A percentile compares a stretch with the other conserved stretches of the same genome.
These are phyloP conservation scores for Cataglyphis altisquamis DNA, from an alignment of 2,888 invertebrate genomes.

Conservation along the genomic window DNA sequence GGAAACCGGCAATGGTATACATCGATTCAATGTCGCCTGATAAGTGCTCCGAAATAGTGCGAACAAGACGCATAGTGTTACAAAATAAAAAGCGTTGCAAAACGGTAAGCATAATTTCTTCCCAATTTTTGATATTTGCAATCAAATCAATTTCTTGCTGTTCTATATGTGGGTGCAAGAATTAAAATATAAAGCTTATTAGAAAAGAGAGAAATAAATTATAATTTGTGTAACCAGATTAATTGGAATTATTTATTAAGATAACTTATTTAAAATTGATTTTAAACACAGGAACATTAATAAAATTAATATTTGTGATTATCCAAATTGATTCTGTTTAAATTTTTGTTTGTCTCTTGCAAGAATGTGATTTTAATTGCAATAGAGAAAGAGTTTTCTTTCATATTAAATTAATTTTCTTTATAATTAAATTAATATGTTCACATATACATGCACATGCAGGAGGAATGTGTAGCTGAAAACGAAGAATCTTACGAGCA, in stretches of 20 bases:
- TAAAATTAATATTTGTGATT: neutral
- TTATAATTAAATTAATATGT: constrained; percentile 31
- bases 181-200: neutral
- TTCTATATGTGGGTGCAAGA: neutral
- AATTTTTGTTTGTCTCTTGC: neutral
- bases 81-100: constrained; percentile 23
- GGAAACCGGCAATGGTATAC: constrained; percentile 84
- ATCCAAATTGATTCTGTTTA: neutral
- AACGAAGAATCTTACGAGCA: constrained; percentile 79
- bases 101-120: constrained; percentile 6
- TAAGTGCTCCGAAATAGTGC: constrained; percentile 80
- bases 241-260: neutral
- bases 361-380: neutral
- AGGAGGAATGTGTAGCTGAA: constrained; percentile 80
- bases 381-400: neutral
- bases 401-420: neutral
- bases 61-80: constrained; percentile 73
- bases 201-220: neutral
- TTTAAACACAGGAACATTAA: neutral
- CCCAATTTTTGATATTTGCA: neutral
- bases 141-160: neutral
- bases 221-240: neutral
- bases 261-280: neutral
- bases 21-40: constrained; percentile 81
- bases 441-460: constrained; percentile 59